Evolutionary conservation across 2,113 vertebrate genomes (phyloP).

Genomic region (Perca flavescens): DNA sequence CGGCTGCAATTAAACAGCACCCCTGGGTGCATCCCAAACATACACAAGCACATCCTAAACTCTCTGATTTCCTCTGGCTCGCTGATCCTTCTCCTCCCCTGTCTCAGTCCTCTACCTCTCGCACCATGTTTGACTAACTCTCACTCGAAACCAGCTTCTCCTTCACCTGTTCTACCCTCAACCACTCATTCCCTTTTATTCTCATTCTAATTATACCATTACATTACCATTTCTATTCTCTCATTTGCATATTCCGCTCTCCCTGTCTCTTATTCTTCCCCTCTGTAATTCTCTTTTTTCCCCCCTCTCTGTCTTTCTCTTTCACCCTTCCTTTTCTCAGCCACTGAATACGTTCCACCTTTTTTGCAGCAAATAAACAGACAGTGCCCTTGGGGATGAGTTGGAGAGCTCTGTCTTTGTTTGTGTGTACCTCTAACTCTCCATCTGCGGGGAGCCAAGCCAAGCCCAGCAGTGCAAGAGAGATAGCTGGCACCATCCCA

Average conservation of each 20-base stretch:
- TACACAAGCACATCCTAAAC: constrained; percentile 65
- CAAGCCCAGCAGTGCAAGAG: constrained; percentile 78
- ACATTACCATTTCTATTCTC: constrained; percentile 81
- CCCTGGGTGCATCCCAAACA: constrained; percentile 68
- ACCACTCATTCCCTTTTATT: constrained; percentile 68
- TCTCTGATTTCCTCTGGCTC: neutral
- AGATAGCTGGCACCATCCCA: constrained; percentile 80
- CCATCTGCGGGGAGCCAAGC: constrained; percentile 78
- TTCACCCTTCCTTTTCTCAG: constrained; percentile 53
- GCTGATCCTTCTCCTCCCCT: constrained; percentile 17
- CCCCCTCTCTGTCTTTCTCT: constrained; percentile 27
- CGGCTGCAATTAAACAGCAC: constrained; percentile 77
- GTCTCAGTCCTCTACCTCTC: constrained; percentile 13
- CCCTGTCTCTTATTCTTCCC: constrained; percentile 52
- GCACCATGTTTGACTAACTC: constrained; percentile 40
- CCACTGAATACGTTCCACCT: constrained; percentile 70
- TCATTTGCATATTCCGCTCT: constrained; percentile 74
- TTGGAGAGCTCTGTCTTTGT: constrained; percentile 80
- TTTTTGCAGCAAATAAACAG: constrained; percentile 73
- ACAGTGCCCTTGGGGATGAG: constrained; percentile 77
- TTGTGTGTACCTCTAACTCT: constrained; percentile 80
- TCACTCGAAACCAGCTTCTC: constrained; percentile 59
- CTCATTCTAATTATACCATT: constrained; percentile 81
- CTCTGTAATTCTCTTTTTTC: constrained; percentile 37
- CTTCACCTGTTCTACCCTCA: constrained; percentile 75